Evolutionary conservation across 2,797 vertebrate species (phyloP), one percentile per base, ranked within the genome.

Genomic region (Artibeus jamaicensis): DNA sequence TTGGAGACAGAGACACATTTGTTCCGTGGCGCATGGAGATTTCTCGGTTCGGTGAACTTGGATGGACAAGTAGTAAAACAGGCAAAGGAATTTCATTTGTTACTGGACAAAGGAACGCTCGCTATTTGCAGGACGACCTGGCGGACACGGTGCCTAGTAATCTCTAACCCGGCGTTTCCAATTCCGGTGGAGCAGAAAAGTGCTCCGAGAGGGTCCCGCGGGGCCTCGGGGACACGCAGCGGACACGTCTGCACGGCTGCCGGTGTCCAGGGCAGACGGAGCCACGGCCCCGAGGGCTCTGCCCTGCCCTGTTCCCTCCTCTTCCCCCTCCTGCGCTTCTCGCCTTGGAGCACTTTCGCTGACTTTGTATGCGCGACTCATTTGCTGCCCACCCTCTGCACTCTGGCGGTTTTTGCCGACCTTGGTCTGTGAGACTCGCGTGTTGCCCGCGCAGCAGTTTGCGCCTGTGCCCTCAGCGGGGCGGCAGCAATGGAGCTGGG

Each of bases 221-320:
- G n/a, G 4, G 9, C 15, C 0, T 4, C 3, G 6, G 0, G 6
- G 1, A 2, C 22, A 0, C 59, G 6, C 0, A 0, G 1, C 0
- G 0, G 2, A 0, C 1, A 0, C 5, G 32, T 39, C 44, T 0
- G 0, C 1, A 9, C 0, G 2, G 48, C 32, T 34, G 12, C 59
- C 0, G 6, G 59, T 5, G 57, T 59, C 24, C 57, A 29, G 18
- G 57, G 9, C 24, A 29, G 24, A 12, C 18, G 5, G 59, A 11
- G 59, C 59, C 29, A 11, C 10, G 12, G 5, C 32, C 37, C 32
- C 5, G 42, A 8, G 32, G 21, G 1, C 21, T 1, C 15, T 0
- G 3, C 5, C 55, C 59, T 12, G 6, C 11, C n/a, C 48, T 5
- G 57, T 24, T 3, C 37, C 42, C 0, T 0, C 19, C 32, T 8